Base-by-base conservation (phyloP, 2,888 invertebrate genomes). In the Drosophila imparisetae region DNA sequence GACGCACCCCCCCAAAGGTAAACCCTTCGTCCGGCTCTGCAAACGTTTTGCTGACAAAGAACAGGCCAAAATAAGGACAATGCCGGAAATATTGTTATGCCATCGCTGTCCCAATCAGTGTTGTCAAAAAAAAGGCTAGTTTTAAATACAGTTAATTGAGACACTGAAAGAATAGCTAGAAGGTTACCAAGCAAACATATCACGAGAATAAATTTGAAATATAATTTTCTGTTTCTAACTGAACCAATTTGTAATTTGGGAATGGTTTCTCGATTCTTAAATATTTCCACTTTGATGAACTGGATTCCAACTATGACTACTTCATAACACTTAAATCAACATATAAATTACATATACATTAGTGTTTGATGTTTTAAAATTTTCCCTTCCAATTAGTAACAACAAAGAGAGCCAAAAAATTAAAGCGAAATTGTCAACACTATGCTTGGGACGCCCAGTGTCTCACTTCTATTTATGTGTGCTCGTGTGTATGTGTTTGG, bases 21-120 rank as follows among this genome's bases (percentile, higher is more conserved):
- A n/a, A n/a, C 30, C 45, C 49, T 18, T 18, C 40, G 27, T 11
- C 32, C 49, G 13, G 45, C 30, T 15, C 34, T 7, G 36, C 49
- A 61, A 66, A 40, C 66, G 68, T 79, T 87, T 77, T 89, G 86
- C 86, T 87, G 86, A 87, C 82, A 76, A 73, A 77, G 75, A 75
- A 69, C 86, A 73, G 81, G 63, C 79, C 13, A 6, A 36, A 54
- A 21, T 27, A 48, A 21, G 72, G 62, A 62, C 60, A 61, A 61
- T 58, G 67, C 52, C 24, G 66, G 58, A 57, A 66, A 68, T 66
- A 66, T 29, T 66, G 49, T 40, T 32, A 21, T 18, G 54, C 48
- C 63, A 24, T 24, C 48, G 32, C 30, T 49, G 40, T 38, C 57
- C 57, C 57, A 21, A 45, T 42, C 57, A 57, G 57, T 42, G 40